A percentile compares a stretch with the other conserved stretches of the same genome.
phyloP scores from a whole-genome alignment of 2,113 vertebrate species.

The Ibidorhyncha struthersii region DNA sequence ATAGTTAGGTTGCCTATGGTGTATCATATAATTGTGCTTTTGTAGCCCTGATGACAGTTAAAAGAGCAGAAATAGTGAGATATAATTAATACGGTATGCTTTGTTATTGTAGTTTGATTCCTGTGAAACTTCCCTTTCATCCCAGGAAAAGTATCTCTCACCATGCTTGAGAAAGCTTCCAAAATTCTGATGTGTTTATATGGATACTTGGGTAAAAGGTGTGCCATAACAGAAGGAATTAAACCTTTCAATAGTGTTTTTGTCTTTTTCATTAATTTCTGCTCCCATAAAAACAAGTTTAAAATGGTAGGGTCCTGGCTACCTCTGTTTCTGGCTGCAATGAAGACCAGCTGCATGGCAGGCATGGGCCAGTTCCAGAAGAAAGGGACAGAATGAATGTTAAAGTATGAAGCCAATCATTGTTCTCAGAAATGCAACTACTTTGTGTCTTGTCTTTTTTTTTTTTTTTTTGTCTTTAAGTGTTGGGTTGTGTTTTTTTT shows the following conservation, averaged over 20 bases:
- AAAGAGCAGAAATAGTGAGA: neutral
- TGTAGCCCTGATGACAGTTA: neutral
- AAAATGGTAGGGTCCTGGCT: neutral
- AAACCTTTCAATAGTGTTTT: fast-evolving
- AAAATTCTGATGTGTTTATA: neutral
- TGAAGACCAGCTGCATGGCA: neutral
- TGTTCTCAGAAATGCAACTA: neutral
- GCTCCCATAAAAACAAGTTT: neutral
- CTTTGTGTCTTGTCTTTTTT: too few relatives aligned
- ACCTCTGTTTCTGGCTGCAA: neutral
- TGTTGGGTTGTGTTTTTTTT: neutral
- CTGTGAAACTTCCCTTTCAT: neutral
- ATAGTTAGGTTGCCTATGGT: neutral
- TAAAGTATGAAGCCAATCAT: neutral
- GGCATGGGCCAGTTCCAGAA: neutral
- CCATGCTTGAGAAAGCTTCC: neutral
- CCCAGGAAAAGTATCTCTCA: fast-evolving
- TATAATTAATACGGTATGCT: neutral
- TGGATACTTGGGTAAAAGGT: neutral
- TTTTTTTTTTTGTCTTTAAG: neutral
- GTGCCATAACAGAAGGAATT: neutral
- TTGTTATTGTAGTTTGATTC: neutral
- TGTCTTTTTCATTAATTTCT: neutral
- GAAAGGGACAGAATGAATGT: neutral
- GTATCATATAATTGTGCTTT: neutral